Evolutionary conservation across 2,797 vertebrate species (phyloP).

Genomic region (Danio aesculapii): DNA sequence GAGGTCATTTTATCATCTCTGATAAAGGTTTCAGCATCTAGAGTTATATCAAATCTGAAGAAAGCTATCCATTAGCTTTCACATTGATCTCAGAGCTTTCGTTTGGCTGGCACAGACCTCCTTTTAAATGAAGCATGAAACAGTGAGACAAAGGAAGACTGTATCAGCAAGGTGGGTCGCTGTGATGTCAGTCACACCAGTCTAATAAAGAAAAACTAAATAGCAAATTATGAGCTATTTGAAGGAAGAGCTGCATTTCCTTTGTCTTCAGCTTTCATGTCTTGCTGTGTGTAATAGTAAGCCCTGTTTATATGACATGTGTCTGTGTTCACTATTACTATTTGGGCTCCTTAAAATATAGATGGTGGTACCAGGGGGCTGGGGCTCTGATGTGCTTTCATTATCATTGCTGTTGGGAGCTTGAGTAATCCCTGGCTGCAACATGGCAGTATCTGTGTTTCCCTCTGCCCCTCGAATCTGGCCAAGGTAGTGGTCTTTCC

Average conservation of each 20-base stretch:
- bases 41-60: not conserved
- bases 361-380: not conserved
- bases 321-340: constrained; percentile 28
- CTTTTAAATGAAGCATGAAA: not conserved
- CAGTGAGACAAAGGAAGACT: not conserved
- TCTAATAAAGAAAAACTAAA: constrained; percentile 24
- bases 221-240: constrained; percentile 28
- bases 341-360: constrained; percentile 22
- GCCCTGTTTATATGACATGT: constrained; percentile 15
- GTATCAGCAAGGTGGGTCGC: constrained; percentile 7
- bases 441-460: constrained; percentile 5
- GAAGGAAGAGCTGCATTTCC: not conserved
- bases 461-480: not conserved
- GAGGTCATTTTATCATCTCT: constrained; percentile 7
- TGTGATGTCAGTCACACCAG: not conserved
- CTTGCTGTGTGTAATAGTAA: constrained; percentile 20
- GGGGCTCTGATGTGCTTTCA: constrained; percentile 20
- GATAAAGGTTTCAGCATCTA: constrained; percentile 2
- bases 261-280: constrained; percentile 8
- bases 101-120: not conserved
- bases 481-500: not conserved
- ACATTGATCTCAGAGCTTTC: not conserved
- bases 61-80: not conserved
- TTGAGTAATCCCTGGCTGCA: constrained; percentile 20
- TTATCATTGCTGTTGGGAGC: constrained; percentile 21